phyloP scores from a whole-genome alignment of 2,113 vertebrate genomes.

The Irena cyanogastra region DNA sequence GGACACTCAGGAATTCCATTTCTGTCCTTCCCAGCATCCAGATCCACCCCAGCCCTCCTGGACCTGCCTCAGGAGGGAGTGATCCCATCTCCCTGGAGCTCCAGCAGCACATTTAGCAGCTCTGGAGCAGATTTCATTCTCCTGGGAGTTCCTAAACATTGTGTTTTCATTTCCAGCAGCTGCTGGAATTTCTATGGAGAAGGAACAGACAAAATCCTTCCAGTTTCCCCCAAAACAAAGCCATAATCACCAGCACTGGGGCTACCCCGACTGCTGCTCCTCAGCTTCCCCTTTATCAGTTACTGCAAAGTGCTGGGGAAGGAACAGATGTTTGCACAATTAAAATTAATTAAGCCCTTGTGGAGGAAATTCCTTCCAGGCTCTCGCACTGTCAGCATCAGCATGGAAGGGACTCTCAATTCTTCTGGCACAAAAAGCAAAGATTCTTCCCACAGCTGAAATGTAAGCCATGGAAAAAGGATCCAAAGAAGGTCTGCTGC shows the following conservation, averaged over 20 bases:
- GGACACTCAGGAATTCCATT: not conserved
- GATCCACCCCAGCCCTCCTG: not conserved
- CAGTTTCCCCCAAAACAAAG: not conserved
- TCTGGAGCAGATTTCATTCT: not conserved
- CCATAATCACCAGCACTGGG: not conserved
- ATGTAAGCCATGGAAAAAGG: not conserved
- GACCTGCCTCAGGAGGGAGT: not conserved
- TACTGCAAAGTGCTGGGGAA: not conserved
- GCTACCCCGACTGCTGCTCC: not conserved
- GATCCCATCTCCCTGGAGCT: not conserved
- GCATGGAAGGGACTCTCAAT: not conserved
- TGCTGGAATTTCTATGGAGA: not conserved
- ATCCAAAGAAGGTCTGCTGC: fast-evolving
- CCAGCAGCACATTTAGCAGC: not conserved
- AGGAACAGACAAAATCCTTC: not conserved
- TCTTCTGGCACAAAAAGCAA: not conserved
- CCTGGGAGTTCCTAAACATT: not conserved
- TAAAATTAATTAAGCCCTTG: not conserved
- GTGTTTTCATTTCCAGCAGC: not conserved
- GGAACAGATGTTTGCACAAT: not conserved
- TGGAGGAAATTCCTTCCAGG: not conserved
- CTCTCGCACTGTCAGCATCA: not conserved
- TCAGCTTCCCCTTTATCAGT: not conserved
- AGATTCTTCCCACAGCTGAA: not conserved
- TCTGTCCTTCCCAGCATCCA: not conserved